These are phyloP conservation scores for Ictalurus furcatus DNA, from an alignment of 2,113 vertebrate genomes.

Conservation along the genomic window DNA sequence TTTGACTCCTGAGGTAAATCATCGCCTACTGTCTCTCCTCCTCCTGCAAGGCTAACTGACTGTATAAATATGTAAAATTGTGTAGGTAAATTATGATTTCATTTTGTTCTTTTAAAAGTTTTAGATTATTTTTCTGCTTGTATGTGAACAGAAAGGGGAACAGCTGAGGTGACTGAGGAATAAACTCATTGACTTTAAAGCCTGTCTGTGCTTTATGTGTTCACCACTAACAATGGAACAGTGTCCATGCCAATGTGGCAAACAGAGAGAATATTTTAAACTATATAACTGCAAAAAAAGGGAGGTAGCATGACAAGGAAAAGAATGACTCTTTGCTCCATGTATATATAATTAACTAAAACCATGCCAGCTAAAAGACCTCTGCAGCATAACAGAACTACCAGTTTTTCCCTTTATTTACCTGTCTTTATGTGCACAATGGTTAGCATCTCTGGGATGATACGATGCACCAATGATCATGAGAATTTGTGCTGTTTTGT, in stretches of 20 bases:
- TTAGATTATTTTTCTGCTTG: slow-evolving; percentile 48
- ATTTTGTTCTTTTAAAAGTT: slow-evolving; percentile 50
- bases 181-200: slow-evolving; percentile 49
- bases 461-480: not conserved
- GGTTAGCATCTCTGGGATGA: not conserved
- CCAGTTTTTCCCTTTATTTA: not conserved
- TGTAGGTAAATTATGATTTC: slow-evolving; percentile 50
- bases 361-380: not conserved
- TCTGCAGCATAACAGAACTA: not conserved
- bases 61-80: slow-evolving; percentile 59
- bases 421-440: not conserved
- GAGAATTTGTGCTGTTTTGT: not conserved
- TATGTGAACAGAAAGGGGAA: slow-evolving; percentile 52
- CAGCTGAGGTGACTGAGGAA: slow-evolving; percentile 43
- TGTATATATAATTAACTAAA: not conserved
- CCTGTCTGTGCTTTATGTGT: slow-evolving; percentile 22
- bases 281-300: not conserved
- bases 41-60: slow-evolving; percentile 41
- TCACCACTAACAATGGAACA: not conserved
- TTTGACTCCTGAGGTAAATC: slow-evolving; percentile 9
- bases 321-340: not conserved
- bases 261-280: not conserved
- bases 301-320: not conserved
- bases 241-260: not conserved
- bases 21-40: slow-evolving; percentile 20